Evolutionary conservation across 1,140 invertebrate species (phyloP).

Genomic region (Macrosteles quadrilineatus): DNA sequence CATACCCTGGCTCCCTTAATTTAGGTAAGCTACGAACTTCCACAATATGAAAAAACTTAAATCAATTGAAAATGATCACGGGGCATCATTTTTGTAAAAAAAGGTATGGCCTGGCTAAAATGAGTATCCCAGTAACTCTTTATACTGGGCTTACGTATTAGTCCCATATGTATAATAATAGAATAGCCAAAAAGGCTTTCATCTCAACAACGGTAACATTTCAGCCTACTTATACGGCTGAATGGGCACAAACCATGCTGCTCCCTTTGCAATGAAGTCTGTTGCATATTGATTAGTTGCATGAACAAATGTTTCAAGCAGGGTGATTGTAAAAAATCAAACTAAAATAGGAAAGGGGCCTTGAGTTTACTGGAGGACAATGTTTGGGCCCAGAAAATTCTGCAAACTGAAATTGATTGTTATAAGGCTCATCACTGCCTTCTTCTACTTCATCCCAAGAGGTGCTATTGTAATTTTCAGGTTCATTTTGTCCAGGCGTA

Average conservation of each 20-base stretch:
- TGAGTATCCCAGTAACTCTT: not conserved
- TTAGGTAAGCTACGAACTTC: slow-evolving; percentile 30
- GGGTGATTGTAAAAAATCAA: slow-evolving; percentile 22
- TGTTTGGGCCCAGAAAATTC: slow-evolving; percentile 16
- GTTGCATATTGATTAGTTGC: slow-evolving; percentile 22
- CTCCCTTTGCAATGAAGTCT: not conserved
- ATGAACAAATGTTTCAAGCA: slow-evolving; percentile 9
- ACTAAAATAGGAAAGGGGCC: not conserved
- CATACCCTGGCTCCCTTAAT: slow-evolving; percentile 39
- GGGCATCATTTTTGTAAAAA: slow-evolving; percentile 14
- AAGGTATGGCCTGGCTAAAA: not conserved
- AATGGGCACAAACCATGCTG: not conserved
- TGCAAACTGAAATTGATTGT: too few relatives aligned
- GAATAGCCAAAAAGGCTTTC: slow-evolving; percentile 18
- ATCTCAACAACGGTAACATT: slow-evolving; percentile 15
- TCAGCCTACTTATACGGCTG: not conserved
- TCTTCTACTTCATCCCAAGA: too few relatives aligned
- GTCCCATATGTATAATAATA: slow-evolving; percentile 21
- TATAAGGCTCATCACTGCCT: too few relatives aligned
- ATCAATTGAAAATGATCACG: slow-evolving; percentile 12
- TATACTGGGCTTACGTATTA: slow-evolving; percentile 13
- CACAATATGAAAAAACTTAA: slow-evolving; percentile 33
- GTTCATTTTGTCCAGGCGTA: too few relatives aligned
- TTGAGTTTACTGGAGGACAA: slow-evolving; percentile 16
- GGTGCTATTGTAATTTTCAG: too few relatives aligned